Base-by-base conservation (phyloP, 1,140 invertebrate genomes). In the Nautilus pompilius region DNA sequence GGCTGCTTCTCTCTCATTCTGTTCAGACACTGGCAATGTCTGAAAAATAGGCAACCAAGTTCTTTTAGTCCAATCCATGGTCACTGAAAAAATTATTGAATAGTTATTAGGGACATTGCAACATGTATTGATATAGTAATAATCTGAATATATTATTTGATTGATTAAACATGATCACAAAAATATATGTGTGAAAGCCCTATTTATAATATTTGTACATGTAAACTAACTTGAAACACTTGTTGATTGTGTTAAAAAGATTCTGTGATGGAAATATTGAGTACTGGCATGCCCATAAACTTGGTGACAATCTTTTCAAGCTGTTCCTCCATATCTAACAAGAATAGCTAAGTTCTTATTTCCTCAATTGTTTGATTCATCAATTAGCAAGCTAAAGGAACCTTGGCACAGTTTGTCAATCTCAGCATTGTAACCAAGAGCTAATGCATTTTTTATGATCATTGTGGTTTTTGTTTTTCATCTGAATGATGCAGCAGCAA, bases 11-110 rank as follows among this genome's bases (percentile, higher is more conserved):
- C 54, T 34, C 57, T 58, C 22, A 70, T 60, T n/a, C 60, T 58
- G 22, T 60, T 57, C n/a, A 70, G 1, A 69, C 60, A 58, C 32
- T 62, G 26, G 55, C 58, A 51, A 63, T 67, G 60, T 67, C 65
- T 15, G n/a, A 60, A 15, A 20, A 17, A 13, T 51, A 59, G 20
- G 33, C 46, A 15, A 58, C 17, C 15, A 62, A 13, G 41, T 66
- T 66, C 2, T 34, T 29, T 46, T 56, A 65, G 15, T 54, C 17
- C 22, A 58, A 15, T 28, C 24, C 26, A 48, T 22, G n/a, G 17
- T 57, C 54, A 34, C n/a, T 57, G 15, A 55, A 20, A 33, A n/a
- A n/a, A n/a, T n/a, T n/a, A n/a, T n/a, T n/a, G n/a, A n/a, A n/a
- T n/a, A n/a, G n/a, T n/a, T n/a, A n/a, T n/a, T n/a, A n/a, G n/a